A percentile compares a stretch with the other conserved stretches of the same genome.
Evolutionary conservation across 2,797 vertebrate species (phyloP).

Genomic region (Leptodactylus fallax): DNA sequence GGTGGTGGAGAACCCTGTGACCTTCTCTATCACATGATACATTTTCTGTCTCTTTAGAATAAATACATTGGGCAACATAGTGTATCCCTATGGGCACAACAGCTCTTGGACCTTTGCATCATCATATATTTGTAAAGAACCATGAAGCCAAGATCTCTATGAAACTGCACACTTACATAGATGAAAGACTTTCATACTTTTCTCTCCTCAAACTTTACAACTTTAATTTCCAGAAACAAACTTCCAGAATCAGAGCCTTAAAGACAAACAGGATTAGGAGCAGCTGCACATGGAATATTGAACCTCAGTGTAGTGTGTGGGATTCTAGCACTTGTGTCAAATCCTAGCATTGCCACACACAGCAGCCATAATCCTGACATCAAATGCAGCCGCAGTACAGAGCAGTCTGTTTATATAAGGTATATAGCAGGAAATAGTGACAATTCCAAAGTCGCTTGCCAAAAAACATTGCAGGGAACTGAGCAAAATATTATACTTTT

Average conservation of each 20-base stretch:
- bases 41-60: neutral
- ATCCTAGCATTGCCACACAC: conserved; percentile 21
- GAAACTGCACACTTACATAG: too few relatives aligned
- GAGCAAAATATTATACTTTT: conserved; percentile 62
- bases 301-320: conserved; percentile 7
- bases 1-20: neutral
- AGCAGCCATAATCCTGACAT: conserved; percentile 15
- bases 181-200: neutral
- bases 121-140: neutral
- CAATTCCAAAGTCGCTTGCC: conserved; percentile 36
- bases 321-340: conserved; percentile 8
- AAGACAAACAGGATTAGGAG: conserved; percentile 25
- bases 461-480: conserved; percentile 43
- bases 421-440: conserved; percentile 34
- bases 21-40: too few relatives aligned
- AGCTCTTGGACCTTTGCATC: neutral
- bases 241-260: neutral
- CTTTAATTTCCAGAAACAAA: neutral
- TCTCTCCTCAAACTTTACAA: neutral
- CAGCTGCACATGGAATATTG: neutral
- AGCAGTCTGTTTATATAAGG: conserved; percentile 12
- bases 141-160: neutral
- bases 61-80: too few relatives aligned
- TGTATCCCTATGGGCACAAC: too few relatives aligned
- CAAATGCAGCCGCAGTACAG: neutral